These are phyloP conservation scores for Bedellia somnulentella DNA, from an alignment of 2,888 invertebrate genomes.

Conservation along the genomic window DNA sequence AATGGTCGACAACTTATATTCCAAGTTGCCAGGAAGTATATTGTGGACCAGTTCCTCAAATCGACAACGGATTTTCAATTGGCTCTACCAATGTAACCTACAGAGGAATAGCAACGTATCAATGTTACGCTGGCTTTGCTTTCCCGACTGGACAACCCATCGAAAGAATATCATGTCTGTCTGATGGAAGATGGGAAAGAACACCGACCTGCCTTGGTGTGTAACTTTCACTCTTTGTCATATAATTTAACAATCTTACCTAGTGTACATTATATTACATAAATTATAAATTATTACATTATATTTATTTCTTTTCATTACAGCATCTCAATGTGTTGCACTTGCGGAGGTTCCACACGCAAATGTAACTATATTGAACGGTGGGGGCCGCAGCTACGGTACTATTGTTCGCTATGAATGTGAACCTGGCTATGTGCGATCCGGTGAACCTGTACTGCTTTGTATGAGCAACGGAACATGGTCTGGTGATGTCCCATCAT, in stretches of 20 bases:
- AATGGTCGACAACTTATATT: constrained; percentile 90
- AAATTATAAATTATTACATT: too few species aligned
- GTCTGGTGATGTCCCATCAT: constrained; percentile 89
- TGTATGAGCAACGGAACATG: constrained; percentile 96
- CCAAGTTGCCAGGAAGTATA: constrained; percentile 94
- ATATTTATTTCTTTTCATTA: constrained; percentile 15
- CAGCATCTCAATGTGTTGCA: constrained; percentile 89
- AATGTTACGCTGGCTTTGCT: constrained; percentile 95
- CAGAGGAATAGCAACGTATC: constrained; percentile 89
- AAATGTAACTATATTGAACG: constrained; percentile 83
- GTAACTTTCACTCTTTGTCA: too few species aligned
- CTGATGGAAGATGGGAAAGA: constrained; percentile 90
- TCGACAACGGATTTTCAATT: constrained; percentile 95
- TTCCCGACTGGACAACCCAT: constrained; percentile 86
- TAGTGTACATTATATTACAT: too few species aligned
- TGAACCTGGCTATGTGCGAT: constrained; percentile 86
- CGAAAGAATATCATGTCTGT: constrained; percentile 85
- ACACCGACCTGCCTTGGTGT: constrained; percentile 86
- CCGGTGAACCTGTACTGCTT: constrained; percentile 85
- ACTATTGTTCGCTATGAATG: constrained; percentile 92
- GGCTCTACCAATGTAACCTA: constrained; percentile 95
- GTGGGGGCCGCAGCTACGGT: constrained; percentile 89
- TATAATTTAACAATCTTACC: too few species aligned
- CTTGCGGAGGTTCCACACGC: constrained; percentile 86
- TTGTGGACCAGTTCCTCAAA: constrained; percentile 97